phyloP scores from a whole-genome alignment of 2,113 vertebrate species.

The Oceanites oceanicus region DNA sequence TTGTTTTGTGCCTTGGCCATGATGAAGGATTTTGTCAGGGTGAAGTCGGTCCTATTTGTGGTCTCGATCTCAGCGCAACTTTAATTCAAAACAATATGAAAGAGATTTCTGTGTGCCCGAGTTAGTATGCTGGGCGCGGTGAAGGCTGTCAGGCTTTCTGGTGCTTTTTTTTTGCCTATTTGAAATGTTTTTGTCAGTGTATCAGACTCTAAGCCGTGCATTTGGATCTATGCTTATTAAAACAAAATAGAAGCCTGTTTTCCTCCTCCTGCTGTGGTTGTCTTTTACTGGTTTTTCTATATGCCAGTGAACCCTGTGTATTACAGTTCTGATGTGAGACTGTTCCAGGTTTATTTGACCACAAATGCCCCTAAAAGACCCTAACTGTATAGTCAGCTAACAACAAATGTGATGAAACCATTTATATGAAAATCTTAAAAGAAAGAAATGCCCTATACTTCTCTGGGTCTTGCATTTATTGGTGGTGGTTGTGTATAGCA shows the following conservation, averaged over 20 bases:
- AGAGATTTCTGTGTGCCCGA: background rate
- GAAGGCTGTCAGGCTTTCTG: background rate
- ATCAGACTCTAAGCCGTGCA: background rate
- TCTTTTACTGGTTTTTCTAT: background rate
- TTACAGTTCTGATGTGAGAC: background rate
- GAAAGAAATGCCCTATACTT: background rate
- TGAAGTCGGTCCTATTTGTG: background rate
- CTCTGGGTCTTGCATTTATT: background rate
- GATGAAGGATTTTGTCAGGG: background rate
- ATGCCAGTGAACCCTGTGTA: background rate
- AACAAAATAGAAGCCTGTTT: background rate
- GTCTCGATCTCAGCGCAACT: background rate
- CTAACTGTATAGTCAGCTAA: background rate
- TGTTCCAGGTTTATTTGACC: background rate
- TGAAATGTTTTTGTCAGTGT: background rate
- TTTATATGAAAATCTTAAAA: background rate
- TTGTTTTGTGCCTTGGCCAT: slow-evolving; percentile 47
- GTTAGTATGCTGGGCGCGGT: background rate
- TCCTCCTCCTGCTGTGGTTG: background rate
- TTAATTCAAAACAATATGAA: background rate
- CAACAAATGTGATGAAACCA: background rate
- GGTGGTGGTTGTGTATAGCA: too few species aligned
- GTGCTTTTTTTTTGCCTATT: background rate
- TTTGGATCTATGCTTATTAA: background rate
- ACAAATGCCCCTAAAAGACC: background rate